phyloP scores from a whole-genome alignment of 2,113 vertebrate genomes.

The Nipponia nippon region DNA sequence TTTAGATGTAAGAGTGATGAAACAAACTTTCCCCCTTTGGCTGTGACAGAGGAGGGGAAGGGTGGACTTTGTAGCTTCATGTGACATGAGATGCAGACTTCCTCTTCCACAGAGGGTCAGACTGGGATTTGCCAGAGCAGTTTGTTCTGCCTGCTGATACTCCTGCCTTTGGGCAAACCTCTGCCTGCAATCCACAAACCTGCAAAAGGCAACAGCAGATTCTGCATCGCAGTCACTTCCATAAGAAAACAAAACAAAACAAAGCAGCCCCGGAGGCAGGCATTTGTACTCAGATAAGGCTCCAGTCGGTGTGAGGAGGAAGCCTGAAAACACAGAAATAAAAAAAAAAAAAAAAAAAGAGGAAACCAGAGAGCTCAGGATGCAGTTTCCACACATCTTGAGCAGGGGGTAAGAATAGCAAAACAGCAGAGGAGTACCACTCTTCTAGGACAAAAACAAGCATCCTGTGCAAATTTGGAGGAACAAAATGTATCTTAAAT shows the following conservation, averaged over 20 bases:
- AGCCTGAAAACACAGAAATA: slow-evolving; percentile 31
- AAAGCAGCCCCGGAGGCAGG: background rate
- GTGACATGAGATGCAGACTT: background rate
- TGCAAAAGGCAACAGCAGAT: background rate
- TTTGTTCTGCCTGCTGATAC: background rate
- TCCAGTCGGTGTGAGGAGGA: slow-evolving; percentile 35
- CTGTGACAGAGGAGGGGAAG: background rate
- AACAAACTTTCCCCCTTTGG: background rate
- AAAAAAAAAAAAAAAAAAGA: slow-evolving; percentile 38
- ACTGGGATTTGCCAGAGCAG: background rate
- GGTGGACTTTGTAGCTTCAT: background rate
- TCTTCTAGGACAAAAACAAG: background rate
- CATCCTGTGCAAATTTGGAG: background rate
- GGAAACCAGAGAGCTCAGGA: slow-evolving; percentile 47
- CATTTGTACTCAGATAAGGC: slow-evolving; percentile 14
- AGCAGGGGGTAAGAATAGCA: slow-evolving; percentile 4
- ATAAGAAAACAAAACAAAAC: slow-evolving; percentile 29
- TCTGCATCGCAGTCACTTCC: background rate
- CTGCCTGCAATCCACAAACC: background rate
- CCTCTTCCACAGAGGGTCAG: background rate
- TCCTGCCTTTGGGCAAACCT: background rate
- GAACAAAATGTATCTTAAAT: background rate
- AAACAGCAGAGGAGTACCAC: background rate
- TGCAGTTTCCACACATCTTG: slow-evolving; percentile 24
- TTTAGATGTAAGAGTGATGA: background rate